These are phyloP conservation scores for Hirtodrosophila histrioides DNA, from an alignment of 2,888 invertebrate genomes.

Conservation along the genomic window DNA sequence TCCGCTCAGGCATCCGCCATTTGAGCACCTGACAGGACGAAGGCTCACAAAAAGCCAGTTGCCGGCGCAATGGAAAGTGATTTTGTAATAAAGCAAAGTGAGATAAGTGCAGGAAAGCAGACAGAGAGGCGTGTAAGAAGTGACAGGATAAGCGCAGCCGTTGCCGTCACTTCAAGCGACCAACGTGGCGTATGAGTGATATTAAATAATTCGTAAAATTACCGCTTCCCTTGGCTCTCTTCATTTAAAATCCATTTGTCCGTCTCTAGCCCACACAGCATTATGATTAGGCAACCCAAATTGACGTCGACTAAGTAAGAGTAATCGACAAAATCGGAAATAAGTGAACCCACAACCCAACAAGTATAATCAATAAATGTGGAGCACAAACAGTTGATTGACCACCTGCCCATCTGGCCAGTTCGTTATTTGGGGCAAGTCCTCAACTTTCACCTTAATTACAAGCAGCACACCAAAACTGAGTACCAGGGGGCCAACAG, in stretches of 20 bases:
- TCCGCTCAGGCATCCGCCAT: conserved; percentile 24
- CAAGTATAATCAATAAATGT: conserved; percentile 35
- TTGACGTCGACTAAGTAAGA: conserved; percentile 21
- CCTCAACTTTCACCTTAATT: conserved; percentile 56
- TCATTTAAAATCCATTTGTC: conserved; percentile 50
- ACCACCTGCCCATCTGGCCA: not conserved
- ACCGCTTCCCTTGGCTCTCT: conserved; percentile 25
- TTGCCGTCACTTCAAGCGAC: conserved; percentile 10
- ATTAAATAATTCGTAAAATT: conserved; percentile 60
- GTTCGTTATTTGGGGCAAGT: conserved; percentile 16
- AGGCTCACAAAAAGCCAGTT: conserved; percentile 14
- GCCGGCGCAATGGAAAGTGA: conserved; percentile 37
- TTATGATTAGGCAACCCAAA: conserved; percentile 33
- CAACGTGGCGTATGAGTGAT: conserved; percentile 61
- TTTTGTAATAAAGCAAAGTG: conserved; percentile 66
- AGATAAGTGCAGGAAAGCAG: conserved; percentile 24
- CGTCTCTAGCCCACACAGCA: conserved; percentile 8
- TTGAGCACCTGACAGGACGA: conserved; percentile 36
- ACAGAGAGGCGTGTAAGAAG: conserved; percentile 1
- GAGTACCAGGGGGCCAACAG: not conserved
- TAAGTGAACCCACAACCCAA: conserved; percentile 3
- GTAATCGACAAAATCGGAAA: conserved; percentile 14
- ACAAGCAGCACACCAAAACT: conserved; percentile 4
- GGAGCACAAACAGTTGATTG: conserved; percentile 5
- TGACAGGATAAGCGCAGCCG: conserved; percentile 34